These are phyloP conservation scores for Lucilia sericata DNA, from an alignment of 1,140 invertebrate genomes.

Conservation along the genomic window DNA sequence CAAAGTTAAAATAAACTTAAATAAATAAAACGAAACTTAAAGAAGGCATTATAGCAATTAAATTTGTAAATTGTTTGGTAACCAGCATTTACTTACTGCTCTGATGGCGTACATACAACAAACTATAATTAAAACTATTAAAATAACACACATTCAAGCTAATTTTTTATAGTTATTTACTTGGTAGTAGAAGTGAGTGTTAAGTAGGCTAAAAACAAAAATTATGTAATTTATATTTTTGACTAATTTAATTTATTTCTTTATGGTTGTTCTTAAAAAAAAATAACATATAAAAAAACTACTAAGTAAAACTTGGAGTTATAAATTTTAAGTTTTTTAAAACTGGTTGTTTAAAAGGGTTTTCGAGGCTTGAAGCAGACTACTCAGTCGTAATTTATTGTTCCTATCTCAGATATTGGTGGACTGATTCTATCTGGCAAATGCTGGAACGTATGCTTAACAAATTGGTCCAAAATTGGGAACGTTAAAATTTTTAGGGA, in stretches of 20 bases:
- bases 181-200: too few relatives aligned
- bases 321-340: not conserved
- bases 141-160: not conserved
- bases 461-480: too few relatives aligned
- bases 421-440: too few relatives aligned
- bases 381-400: too few relatives aligned
- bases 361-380: too few relatives aligned
- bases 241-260: not conserved
- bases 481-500: too few relatives aligned
- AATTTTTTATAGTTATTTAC: too few relatives aligned
- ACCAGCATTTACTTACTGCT: not conserved
- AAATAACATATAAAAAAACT: not conserved
- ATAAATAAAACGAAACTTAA: constrained; percentile 1
- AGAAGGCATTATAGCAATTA: not conserved
- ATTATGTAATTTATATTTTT: constrained; percentile 7
- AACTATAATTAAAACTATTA: constrained; percentile 18
- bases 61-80: not conserved
- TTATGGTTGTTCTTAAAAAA: constrained; percentile 2
- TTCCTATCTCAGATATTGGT: too few relatives aligned
- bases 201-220: constrained; percentile 13
- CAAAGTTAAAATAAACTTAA: not conserved
- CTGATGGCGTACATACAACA: not conserved
- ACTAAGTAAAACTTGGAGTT: not conserved
- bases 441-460: too few relatives aligned
- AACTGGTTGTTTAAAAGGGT: not conserved